Evolutionary conservation across 2,113 vertebrate genomes (phyloP).

Genomic region (Lota lota): DNA sequence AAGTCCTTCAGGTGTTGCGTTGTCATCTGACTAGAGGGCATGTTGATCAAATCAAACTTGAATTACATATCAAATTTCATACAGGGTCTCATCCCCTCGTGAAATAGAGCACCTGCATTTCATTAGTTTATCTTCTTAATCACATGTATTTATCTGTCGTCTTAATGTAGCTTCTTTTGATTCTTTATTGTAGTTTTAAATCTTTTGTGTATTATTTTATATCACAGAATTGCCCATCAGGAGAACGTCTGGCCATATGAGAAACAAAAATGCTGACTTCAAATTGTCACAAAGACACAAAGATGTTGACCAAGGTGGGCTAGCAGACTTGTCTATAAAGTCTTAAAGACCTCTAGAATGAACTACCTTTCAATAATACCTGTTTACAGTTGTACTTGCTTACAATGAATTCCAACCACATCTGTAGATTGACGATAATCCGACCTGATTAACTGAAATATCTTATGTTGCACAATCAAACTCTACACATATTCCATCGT

Average conservation of each 20-base stretch:
- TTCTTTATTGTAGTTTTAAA: background rate
- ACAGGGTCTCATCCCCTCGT: too few relatives aligned
- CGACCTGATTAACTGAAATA: too few relatives aligned
- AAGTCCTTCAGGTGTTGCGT: background rate
- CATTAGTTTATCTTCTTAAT: too few relatives aligned
- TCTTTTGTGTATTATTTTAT: background rate
- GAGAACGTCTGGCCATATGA: background rate
- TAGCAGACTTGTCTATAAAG: background rate
- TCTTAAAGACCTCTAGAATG: background rate
- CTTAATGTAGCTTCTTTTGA: background rate
- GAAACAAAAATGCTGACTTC: constrained; percentile 1
- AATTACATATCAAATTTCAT: too few relatives aligned
- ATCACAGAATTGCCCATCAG: constrained; percentile 9
- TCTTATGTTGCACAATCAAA: too few relatives aligned
- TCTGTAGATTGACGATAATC: too few relatives aligned
- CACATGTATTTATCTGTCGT: too few relatives aligned
- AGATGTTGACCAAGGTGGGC: background rate
- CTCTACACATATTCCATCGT: too few relatives aligned
- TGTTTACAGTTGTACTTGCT: background rate
- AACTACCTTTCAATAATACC: background rate
- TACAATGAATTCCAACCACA: background rate
- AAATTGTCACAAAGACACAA: background rate
- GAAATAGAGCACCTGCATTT: too few relatives aligned
- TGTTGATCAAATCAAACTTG: too few relatives aligned
- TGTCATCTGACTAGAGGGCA: background rate